Conservation (phyloP, 1,140 invertebrate genomes). For the Diploscapter pachys region DNA sequence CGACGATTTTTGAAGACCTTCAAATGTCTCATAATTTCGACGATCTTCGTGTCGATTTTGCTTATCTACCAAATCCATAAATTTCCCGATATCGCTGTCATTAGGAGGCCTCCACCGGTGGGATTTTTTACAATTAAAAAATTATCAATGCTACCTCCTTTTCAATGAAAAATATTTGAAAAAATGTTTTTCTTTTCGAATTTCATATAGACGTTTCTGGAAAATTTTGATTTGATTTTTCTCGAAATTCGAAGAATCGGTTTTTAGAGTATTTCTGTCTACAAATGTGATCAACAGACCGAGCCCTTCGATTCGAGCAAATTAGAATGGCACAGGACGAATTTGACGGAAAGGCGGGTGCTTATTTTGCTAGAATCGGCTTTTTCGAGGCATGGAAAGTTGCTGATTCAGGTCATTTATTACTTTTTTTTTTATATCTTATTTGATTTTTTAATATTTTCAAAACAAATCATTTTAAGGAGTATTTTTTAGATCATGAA, state of each 20-base stretch:
- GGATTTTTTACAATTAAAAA: too few species aligned
- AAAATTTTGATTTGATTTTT: too few species aligned
- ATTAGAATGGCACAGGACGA: neutral
- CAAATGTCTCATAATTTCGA: neutral
- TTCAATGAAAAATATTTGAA: too few species aligned
- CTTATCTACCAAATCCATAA: neutral
- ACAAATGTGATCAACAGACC: neutral
- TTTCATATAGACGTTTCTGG: too few species aligned
- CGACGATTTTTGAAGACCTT: constrained; percentile 12
- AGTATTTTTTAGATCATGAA: constrained; percentile 14
- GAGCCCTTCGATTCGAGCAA: neutral
- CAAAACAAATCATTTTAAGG: neutral
- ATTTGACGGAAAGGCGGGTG: constrained; percentile 17
- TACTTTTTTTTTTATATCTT: neutral
- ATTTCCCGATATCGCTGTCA: neutral
- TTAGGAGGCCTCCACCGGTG: neutral
- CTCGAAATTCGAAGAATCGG: too few species aligned
- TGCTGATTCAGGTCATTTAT: constrained; percentile 8
- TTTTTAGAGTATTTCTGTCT: neutral
- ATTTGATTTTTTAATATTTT: neutral
- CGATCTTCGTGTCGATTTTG: neutral
- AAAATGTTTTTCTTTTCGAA: too few species aligned
- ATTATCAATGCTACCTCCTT: too few species aligned
- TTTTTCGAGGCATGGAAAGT: constrained; percentile 18
- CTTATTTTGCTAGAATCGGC: constrained; percentile 14